Percentiles rank a stretch among this genome's conserved stretches.
Conservation (phyloP, 2,113 vertebrate species). For the Athene cunicularia region DNA sequence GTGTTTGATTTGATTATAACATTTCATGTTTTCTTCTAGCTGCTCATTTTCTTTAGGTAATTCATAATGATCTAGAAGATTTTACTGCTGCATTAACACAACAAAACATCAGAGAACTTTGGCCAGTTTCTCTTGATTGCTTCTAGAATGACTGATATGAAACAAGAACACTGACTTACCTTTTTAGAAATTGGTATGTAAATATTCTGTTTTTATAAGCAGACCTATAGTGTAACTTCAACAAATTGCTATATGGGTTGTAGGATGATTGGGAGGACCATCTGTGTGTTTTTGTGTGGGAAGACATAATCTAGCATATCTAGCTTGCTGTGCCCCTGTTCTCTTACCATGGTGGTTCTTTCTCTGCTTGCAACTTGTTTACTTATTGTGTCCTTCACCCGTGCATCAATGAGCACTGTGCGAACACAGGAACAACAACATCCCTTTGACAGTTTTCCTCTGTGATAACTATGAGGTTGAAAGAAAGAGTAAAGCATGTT, state of each 20-base stretch:
- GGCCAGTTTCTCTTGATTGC: slow-evolving; percentile 28
- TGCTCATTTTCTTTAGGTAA: not conserved
- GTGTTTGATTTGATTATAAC: not conserved
- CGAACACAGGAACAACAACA: no score
- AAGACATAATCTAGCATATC: not conserved
- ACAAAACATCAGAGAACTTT: slow-evolving; percentile 26
- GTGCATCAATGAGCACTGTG: not conserved
- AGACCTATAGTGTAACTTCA: not conserved
- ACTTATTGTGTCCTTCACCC: not conserved
- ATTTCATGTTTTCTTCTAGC: not conserved
- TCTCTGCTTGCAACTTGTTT: not conserved
- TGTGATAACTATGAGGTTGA: not conserved
- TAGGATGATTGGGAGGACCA: not conserved
- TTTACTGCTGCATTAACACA: slow-evolving; percentile 47
- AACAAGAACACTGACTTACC: slow-evolving; percentile 45
- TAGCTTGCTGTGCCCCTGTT: not conserved
- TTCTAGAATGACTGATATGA: slow-evolving; percentile 45
- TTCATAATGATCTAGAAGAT: slow-evolving; percentile 38
- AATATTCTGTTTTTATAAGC: not conserved
- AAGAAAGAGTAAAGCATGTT: not conserved
- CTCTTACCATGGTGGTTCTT: not conserved
- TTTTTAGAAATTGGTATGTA: slow-evolving; percentile 45
- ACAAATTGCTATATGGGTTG: not conserved
- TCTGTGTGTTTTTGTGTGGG: not conserved
- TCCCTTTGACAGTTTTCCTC: not conserved